Evolutionary conservation across 2,113 vertebrate species (phyloP).

Genomic region (Pluvialis apricaria): DNA sequence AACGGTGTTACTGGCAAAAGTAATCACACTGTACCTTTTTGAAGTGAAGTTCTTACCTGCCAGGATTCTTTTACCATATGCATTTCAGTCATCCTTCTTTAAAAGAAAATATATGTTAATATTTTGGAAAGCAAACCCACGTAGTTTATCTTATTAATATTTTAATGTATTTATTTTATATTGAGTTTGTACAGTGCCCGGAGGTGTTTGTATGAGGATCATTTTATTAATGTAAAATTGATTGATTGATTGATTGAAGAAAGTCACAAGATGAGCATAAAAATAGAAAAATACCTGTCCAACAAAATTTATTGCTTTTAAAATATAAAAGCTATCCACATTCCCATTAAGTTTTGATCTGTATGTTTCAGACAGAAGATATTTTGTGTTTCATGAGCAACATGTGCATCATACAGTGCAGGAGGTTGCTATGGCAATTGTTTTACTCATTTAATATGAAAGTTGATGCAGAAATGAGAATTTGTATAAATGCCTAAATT

Average conservation of each 20-base stretch:
- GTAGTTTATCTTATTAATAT: background rate
- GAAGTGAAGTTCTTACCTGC: background rate
- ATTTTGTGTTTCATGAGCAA: conserved; percentile 7
- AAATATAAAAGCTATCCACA: background rate
- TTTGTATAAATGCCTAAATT: background rate
- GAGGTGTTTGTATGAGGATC: background rate
- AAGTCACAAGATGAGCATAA: conserved; percentile 12
- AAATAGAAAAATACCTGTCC: background rate
- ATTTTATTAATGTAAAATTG: background rate
- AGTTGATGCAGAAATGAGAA: background rate
- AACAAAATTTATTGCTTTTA: conserved; percentile 8
- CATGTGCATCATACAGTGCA: background rate
- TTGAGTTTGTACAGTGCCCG: background rate
- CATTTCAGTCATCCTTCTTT: background rate
- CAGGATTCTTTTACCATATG: background rate
- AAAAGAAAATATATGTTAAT: background rate
- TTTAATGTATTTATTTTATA: conserved; percentile 15
- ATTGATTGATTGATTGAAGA: background rate
- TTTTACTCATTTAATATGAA: conserved; percentile 39
- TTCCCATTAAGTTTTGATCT: conserved; percentile 20
- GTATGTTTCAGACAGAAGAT: conserved; percentile 2
- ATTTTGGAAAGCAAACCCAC: background rate
- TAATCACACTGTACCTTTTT: background rate
- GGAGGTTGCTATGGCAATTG: conserved; percentile 18
- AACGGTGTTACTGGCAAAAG: background rate